Evolutionary conservation across 2,113 vertebrate genomes (phyloP).

Genomic region (Mystacornis crossleyi): DNA sequence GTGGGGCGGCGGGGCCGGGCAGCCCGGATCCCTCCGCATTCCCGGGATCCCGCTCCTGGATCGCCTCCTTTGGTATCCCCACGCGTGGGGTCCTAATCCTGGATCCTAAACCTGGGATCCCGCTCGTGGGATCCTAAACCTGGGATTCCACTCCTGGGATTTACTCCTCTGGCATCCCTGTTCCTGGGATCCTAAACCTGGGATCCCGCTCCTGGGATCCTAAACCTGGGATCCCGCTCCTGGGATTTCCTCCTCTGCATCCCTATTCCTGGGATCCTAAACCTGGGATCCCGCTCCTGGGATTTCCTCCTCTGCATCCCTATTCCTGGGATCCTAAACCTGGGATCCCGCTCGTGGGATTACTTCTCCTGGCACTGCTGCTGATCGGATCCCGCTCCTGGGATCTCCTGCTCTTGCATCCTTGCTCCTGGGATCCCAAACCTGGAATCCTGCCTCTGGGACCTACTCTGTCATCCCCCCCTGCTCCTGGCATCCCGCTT

Average conservation of each 20-base stretch:
- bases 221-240: no score
- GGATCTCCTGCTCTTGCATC: neutral
- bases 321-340: neutral
- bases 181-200: no score
- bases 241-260: no score
- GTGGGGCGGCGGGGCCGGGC: accelerated
- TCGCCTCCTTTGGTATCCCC: neutral
- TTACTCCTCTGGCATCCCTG: no score
- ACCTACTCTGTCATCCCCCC: no score
- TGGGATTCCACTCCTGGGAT: no score
- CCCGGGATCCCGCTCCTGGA: neutral
- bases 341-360: neutral
- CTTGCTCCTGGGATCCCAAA: neutral
- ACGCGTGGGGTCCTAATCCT: neutral
- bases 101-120: neutral
- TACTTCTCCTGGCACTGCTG: no score
- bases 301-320: neutral
- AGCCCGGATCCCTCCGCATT: accelerated
- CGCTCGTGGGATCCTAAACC: no score
- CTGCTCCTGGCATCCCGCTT: neutral
- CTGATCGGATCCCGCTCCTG: no score
- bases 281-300: neutral
- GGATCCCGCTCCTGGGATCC: no score
- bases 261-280: neutral
- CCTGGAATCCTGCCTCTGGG: neutral